Percentiles rank a stretch among this genome's conserved stretches.
Conservation (phyloP, 2,113 vertebrate genomes). For the Taurulus bubalis region DNA sequence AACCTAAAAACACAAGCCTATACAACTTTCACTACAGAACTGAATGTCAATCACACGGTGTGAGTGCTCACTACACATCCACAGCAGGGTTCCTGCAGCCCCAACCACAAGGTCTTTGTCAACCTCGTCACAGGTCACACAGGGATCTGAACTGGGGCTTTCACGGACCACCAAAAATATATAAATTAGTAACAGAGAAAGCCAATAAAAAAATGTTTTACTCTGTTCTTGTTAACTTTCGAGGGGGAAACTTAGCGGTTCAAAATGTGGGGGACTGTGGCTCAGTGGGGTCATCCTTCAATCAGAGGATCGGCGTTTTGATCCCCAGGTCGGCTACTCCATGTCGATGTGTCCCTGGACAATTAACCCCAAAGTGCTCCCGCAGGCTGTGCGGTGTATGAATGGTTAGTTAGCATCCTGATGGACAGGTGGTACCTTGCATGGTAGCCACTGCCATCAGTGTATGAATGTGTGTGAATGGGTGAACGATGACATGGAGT, state of each 20-base stretch:
- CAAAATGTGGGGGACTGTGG: background rate
- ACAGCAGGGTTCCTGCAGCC: conserved; percentile 12
- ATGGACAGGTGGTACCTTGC: too few species aligned
- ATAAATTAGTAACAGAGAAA: conserved; percentile 3
- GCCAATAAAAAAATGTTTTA: background rate
- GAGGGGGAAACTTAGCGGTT: background rate
- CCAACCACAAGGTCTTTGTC: background rate
- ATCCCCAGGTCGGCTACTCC: background rate
- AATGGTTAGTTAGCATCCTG: too few species aligned
- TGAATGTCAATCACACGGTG: conserved; percentile 28
- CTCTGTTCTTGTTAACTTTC: background rate
- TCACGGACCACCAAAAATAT: background rate
- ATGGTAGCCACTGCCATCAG: too few species aligned
- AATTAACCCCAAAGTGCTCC: background rate
- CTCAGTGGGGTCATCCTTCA: background rate
- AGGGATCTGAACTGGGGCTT: background rate
- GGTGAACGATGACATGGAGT: background rate
- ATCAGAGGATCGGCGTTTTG: too few species aligned
- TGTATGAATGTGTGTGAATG: background rate
- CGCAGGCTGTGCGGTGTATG: too few species aligned
- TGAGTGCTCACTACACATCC: conserved; percentile 18
- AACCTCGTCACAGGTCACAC: conserved; percentile 34
- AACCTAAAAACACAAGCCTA: conserved; percentile 45
- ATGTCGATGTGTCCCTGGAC: background rate
- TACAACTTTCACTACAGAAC: conserved; percentile 32